A percentile compares a stretch with the other conserved stretches of the same genome.
phyloP scores from a whole-genome alignment of 2,797 vertebrate species.

The Pantherophis alleghaniensis region DNA sequence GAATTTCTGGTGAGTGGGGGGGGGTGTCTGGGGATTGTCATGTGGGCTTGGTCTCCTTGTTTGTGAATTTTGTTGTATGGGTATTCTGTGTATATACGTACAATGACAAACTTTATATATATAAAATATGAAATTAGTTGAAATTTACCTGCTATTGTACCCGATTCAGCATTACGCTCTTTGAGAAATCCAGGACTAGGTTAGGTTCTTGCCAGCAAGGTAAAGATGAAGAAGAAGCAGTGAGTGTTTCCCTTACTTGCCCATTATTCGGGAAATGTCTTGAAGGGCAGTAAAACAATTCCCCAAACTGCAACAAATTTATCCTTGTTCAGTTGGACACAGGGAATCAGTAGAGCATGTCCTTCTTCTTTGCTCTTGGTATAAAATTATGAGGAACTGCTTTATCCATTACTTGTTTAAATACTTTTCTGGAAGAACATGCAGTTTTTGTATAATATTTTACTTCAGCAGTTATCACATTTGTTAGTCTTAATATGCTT shows the following conservation, averaged over 20 bases:
- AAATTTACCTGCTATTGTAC: not conserved
- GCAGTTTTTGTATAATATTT: not conserved
- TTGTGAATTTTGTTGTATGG: too few relatives aligned
- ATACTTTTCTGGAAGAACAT: not conserved
- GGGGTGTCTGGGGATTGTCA: too few relatives aligned
- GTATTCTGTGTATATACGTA: too few relatives aligned
- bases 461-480: not conserved
- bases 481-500: not conserved
- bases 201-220: not conserved
- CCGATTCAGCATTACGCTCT: not conserved
- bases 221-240: not conserved
- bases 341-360: not conserved
- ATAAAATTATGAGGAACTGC: not conserved
- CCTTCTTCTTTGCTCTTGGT: not conserved
- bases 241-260: not conserved
- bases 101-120: too few relatives aligned
- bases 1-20: too few relatives aligned
- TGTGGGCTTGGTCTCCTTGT: too few relatives aligned
- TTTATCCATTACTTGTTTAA: not conserved
- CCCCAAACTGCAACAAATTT: not conserved
- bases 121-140: not conserved
- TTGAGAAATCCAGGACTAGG: not conserved
- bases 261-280: not conserved
- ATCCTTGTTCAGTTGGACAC: not conserved
- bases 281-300: not conserved